Conservation (phyloP, 2,113 vertebrate genomes). For the Corythornis vintsioides region DNA sequence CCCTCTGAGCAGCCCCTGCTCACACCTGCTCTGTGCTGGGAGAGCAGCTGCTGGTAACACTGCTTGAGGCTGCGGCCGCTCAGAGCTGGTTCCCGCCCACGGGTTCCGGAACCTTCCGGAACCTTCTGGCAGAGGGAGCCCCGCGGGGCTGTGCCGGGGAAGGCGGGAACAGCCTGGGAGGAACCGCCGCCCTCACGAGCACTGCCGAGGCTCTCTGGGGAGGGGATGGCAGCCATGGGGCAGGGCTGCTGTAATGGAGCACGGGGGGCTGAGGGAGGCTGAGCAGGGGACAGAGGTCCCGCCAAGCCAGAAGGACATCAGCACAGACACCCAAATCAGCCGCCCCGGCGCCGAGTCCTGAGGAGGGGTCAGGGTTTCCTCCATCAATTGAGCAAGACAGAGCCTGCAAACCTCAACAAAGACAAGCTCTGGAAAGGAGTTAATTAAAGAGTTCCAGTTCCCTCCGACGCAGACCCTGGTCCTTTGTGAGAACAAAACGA, state of each 20-base stretch:
- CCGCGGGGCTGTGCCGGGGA: rapidly evolving
- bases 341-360: rapidly evolving
- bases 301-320: rapidly evolving
- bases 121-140: background rate
- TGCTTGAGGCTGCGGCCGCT: background rate
- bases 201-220: background rate
- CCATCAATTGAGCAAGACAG: background rate
- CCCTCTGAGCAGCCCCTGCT: rapidly evolving
- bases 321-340: rapidly evolving
- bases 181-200: background rate
- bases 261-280: background rate
- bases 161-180: rapidly evolving
- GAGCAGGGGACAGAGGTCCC: background rate
- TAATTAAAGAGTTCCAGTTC: conserved; percentile 52
- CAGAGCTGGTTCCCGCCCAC: rapidly evolving
- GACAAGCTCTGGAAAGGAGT: conserved; percentile 15
- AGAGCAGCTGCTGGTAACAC: background rate
- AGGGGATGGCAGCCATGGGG: rapidly evolving
- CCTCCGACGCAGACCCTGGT: background rate
- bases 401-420: background rate
- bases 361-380: background rate
- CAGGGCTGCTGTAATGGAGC: rapidly evolving
- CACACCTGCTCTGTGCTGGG: background rate
- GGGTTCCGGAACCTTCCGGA: background rate
- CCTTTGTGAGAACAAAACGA: conserved; percentile 34